Conservation (phyloP, 2,113 vertebrate species). For the Pheucticus melanocephalus region DNA sequence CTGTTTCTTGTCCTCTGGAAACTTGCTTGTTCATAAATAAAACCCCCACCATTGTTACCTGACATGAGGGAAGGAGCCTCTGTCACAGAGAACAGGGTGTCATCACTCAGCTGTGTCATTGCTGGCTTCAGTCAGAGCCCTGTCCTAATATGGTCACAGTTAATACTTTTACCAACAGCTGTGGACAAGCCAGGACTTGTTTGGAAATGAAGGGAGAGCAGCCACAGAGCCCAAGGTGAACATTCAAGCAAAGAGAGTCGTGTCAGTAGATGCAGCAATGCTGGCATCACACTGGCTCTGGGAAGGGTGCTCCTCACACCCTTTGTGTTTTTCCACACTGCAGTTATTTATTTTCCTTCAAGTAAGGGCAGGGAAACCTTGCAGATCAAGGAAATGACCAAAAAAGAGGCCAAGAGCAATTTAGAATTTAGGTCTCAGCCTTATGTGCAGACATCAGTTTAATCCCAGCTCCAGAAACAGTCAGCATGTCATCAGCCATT, state of each 20-base stretch:
- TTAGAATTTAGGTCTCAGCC: neutral
- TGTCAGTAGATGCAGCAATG: neutral
- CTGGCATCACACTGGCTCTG: neutral
- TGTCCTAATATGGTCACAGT: neutral
- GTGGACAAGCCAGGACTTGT: neutral
- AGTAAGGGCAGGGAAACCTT: neutral
- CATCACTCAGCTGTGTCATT: neutral
- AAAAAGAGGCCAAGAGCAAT: neutral
- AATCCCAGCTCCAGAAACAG: neutral
- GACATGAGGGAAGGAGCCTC: neutral
- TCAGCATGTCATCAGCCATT: neutral
- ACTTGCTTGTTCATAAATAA: slow-evolving; percentile 9
- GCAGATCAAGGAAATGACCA: neutral
- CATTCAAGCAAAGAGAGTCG: neutral
- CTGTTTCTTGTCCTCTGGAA: neutral
- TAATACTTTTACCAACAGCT: neutral
- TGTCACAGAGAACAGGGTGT: neutral
- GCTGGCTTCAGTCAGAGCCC: neutral
- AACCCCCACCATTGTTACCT: neutral
- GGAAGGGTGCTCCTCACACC: neutral
- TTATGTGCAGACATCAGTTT: neutral
- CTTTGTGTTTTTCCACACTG: neutral
- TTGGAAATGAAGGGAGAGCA: neutral
- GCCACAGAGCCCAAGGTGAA: neutral
- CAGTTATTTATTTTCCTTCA: neutral